Base-by-base conservation (phyloP, 1,140 invertebrate genomes). In the Drosophila bocki region DNA sequence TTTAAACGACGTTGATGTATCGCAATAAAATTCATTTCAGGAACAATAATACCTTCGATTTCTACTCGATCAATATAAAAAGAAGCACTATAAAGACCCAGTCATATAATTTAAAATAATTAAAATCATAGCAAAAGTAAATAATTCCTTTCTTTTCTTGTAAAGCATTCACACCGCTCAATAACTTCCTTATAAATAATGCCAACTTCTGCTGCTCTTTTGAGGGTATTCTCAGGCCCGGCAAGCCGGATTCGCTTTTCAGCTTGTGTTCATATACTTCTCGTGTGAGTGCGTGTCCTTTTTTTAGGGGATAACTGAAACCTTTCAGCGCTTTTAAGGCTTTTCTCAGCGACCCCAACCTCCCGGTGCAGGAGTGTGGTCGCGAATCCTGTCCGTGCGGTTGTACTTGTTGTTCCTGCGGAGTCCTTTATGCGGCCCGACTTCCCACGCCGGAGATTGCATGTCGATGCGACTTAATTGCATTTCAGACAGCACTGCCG, bases 381-480 rank as follows among this genome's bases (percentile, higher is more conserved):
- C 75, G 74, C 80, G 79, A 45, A 68, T 67, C 59, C 50, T 74
- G 78, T 48, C 57, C 39, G 50, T 74, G 39, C 35, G 42, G 29
- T 54, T 65, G 70, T 61, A 60, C 50, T 54, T 82, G 61, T 79
- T 65, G 48, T 63, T 81, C 64, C 67, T 59, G 61, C 56, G 48
- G 45, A 70, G 75, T 54, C 75, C 75, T 68, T 77, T 53, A 69
- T 44, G 45, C 50, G 33, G 35, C 42, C 63, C 56, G 41, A 37
- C 70, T 42, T 62, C 71, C 37, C 63, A 51, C 69, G 85, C 84
- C 84, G 85, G 85, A 90, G 84, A 87, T 87, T 87, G 84, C 84
- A 87, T 87, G 84, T 87, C 84, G 85, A 87, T 88, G 84, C 77
- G 78, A 87, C 78, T 87, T 87, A 87, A 87, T 87, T 87, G 84